Base-by-base conservation (phyloP, 2,888 invertebrate species). In the Dryobota labecula region DNA sequence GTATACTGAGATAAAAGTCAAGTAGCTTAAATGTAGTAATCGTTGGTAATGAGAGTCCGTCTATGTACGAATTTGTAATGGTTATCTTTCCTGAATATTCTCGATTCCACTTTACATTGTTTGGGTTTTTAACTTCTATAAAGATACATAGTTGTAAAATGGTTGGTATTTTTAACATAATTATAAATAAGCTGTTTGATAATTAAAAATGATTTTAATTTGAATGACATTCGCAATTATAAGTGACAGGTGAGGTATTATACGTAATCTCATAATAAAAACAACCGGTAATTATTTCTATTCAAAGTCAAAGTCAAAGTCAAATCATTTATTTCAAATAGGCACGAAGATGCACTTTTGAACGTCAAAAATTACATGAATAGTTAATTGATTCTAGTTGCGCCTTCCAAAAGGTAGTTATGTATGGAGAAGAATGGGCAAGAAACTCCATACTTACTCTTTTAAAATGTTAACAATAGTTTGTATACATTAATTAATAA, bases 201-300 rank as follows among this genome's bases (percentile, higher is more conserved):
- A 51, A 38, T 57, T 20, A 24, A 47, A 43, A 36, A 2, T 3
- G 11, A 57, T 49, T 33, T n/a, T 6, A 36, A 45, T 61, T 13
- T 73, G 9, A 73, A 51, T 45, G 49, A 27, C 13, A 13, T 11
- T 47, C 0, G 2, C 1, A n/a, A n/a, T n/a, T n/a, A n/a, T n/a
- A n/a, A n/a, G n/a, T n/a, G n/a, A n/a, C n/a, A n/a, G n/a, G n/a
- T n/a, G n/a, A n/a, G n/a, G n/a, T n/a, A n/a, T n/a, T n/a, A n/a
- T n/a, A n/a, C n/a, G n/a, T n/a, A n/a, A n/a, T n/a, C 18, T 43
- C 36, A n/a, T 24, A 38, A 36, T 54, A 38, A 49, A 76, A 76
- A n/a, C 11, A 24, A 54, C 45, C 53, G 6, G 7, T 53, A n/a
- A 30, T 27, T 27, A 5, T 53, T 45, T 20, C 1, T 18, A 43